phyloP scores from a whole-genome alignment of 2,113 vertebrate genomes.

The Nycticryphes semicollaris region DNA sequence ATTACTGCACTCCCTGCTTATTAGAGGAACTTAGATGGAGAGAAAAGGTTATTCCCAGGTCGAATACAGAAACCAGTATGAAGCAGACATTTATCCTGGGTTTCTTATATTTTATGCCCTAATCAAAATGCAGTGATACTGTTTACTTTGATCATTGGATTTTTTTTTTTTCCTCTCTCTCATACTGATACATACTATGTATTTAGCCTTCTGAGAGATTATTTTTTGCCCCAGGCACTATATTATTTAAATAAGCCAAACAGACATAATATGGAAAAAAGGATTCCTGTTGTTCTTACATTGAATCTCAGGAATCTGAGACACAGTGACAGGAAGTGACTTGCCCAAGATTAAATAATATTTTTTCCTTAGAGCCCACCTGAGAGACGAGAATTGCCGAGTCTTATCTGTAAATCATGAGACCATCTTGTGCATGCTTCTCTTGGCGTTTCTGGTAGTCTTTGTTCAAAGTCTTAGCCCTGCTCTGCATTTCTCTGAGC shows the following conservation, averaged over 20 bases:
- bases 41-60: not conserved
- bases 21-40: not conserved
- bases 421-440: not conserved
- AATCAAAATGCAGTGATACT: slow-evolving; percentile 3
- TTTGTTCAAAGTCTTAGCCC: not conserved
- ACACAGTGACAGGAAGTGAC: not conserved
- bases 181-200: not conserved
- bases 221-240: not conserved
- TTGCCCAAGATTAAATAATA: not conserved
- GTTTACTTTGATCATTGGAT: not conserved
- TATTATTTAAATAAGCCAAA: slow-evolving; percentile 25
- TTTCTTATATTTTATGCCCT: not conserved
- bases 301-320: not conserved
- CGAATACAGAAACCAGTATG: not conserved
- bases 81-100: not conserved
- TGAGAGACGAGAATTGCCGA: not conserved
- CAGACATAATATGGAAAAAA: not conserved
- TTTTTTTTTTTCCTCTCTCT: not conserved
- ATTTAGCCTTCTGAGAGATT: slow-evolving; percentile 6
- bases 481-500: not conserved
- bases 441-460: not conserved
- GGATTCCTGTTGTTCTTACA: not conserved
- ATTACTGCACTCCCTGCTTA: not conserved
- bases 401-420: not conserved
- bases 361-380: not conserved